Evolutionary conservation across 1,140 invertebrate genomes (phyloP), one percentile per base, ranked within the genome.

Genomic region (Rhagoletis pomonella): DNA sequence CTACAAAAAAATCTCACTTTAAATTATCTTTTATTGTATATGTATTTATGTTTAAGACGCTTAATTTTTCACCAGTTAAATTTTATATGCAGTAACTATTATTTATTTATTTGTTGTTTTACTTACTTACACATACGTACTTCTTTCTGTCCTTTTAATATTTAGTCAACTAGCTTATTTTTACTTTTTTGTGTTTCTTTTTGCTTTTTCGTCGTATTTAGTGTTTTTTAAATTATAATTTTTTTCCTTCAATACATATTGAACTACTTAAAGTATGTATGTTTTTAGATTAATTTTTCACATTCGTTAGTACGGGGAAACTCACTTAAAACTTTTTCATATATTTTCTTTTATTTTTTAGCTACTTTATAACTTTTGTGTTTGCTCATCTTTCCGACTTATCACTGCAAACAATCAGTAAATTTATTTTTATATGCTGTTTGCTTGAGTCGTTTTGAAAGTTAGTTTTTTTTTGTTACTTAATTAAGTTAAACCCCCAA

Each of bases 231-330:
- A 69, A 29, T 87, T 50, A 50, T 67, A 47, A 81, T 50, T 81
- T 81, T 50, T 17, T 29, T 29, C 29, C 1, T 29, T 87, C 86
- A 87, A 50, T 87, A 87, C 65, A 87, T 69, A 67, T 87, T 87
- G 42, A 62, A 59, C 44, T 86, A 59, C 62, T 67, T 60, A 73
- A 47, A 44, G 42, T 73, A 44, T 86, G 10, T 86, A 2, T 86
- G 0, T 3, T 86, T 85, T 86, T 6, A 42, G 60, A n/a, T 86
- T 86, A 65, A 39, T 85, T 58, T 19, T 42, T 1, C 10, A 7
- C 4, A 1, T 44, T 9, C 42, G 10, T 73, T 73, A 73, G 64
- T 47, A 73, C 9, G 44, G 14, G 42, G 39, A 73, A 47, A 73
- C 39, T 47, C 67, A 47, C 17, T 73, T 73, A 50, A 73, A 17